Evolutionary conservation across 2,888 invertebrate species (phyloP).

Genomic region (Boloria selene): DNA sequence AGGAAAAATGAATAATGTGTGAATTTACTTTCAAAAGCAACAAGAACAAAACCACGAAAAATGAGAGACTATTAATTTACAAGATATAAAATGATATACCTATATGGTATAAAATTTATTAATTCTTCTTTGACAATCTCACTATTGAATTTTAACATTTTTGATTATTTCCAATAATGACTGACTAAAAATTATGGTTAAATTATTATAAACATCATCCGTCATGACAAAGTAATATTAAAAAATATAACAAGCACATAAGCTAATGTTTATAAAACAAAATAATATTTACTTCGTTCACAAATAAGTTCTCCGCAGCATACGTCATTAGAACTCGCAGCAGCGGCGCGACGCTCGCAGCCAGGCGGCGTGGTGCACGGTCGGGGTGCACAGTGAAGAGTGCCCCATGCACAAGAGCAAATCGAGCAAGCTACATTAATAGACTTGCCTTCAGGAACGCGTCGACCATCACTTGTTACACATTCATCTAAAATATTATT

Average conservation of each 20-base stretch:
- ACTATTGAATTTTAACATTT: too few species aligned
- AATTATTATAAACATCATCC: too few species aligned
- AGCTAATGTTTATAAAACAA: neutral
- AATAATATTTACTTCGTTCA: conserved; percentile 50
- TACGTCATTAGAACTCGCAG: conserved; percentile 46
- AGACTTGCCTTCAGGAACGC: conserved; percentile 57
- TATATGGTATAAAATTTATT: too few species aligned
- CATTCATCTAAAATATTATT: conserved; percentile 54
- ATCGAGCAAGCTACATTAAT: conserved; percentile 58
- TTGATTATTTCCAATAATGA: too few species aligned
- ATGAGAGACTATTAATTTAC: too few species aligned
- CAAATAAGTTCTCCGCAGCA: conserved; percentile 71
- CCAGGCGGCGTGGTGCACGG: conserved; percentile 52
- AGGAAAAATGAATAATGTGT: conserved; percentile 28
- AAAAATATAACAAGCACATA: neutral
- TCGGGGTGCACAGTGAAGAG: conserved; percentile 59
- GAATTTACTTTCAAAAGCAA: too few species aligned
- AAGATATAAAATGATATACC: too few species aligned
- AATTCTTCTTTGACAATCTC: too few species aligned
- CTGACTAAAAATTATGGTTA: too few species aligned
- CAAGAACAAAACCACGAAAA: too few species aligned
- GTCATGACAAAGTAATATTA: neutral
- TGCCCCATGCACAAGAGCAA: conserved; percentile 65
- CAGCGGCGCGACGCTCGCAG: conserved; percentile 49
- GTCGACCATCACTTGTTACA: conserved; percentile 58